Base-by-base conservation (phyloP, 2,888 invertebrate species). In the Parasteatoda lunata region DNA sequence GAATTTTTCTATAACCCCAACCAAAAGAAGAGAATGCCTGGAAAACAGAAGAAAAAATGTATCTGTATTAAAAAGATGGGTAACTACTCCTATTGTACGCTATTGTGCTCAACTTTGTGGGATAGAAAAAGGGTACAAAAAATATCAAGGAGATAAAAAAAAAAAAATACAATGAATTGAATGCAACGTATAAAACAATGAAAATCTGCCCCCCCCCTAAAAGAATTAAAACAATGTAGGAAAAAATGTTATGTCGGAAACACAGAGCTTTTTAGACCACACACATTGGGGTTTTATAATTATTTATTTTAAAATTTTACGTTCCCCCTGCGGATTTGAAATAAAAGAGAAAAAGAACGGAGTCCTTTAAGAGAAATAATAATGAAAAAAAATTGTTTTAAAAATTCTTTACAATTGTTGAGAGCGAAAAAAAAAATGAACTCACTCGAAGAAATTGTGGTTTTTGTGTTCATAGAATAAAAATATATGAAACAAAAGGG, bases 141-240 rank as follows among this genome's bases (percentile, higher is more conserved):
- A 51, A 52, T 68, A 45, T 9, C 9, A 15, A 51, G 30, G 54
- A 51, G 49, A 51, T 66, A 68, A 65, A 54, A 15, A 49, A 49
- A 52, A 54, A 66, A 73, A 64, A 13, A 48, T 45, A 45, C 48
- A 59, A 66, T 81, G 45, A 71, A 77, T 76, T 68, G 80, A 11
- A 80, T 72, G 77, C 77, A 79, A 80, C 85, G 76, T 54, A 77
- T 69, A 77, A 73, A 77, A 86, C 85, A 86, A 86, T 80, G 85
- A 71, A 66, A n/a, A 64, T 52, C 30, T 13, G 13, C 59, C 49
- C 77, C 47, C 15, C 30, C 30, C 30, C 30, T 54, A 80, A 86
- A 86, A 77, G 80, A 86, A 86, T 86, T 86, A 86, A 86, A 86
- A 86, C 85, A 86, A 86, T 86, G 80, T 47, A 54, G 7, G 54